A percentile compares a stretch with the other conserved stretches of the same genome.
phyloP scores from a whole-genome alignment of 2,888 invertebrate species.

The Ashinkailepas kermadecensis region DNA sequence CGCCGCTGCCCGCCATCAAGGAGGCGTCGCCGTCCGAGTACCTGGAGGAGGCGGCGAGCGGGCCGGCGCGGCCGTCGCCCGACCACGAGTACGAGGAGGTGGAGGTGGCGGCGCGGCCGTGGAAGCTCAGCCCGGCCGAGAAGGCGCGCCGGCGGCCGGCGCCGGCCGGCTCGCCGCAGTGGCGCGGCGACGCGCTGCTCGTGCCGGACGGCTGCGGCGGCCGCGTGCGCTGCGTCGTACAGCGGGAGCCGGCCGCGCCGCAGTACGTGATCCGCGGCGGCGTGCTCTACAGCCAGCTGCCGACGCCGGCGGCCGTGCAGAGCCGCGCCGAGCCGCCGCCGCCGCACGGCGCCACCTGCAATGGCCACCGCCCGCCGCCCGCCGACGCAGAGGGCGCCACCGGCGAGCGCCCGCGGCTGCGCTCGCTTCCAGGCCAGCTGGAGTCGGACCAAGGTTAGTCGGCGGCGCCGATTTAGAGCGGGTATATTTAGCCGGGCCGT shows the following conservation, averaged over 20 bases:
- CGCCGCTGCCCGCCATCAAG: constrained; percentile 13
- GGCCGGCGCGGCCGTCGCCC: background rate
- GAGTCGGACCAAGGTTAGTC: constrained; percentile 14
- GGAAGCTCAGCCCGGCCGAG: background rate
- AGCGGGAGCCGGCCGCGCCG: background rate
- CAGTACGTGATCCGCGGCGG: constrained; percentile 3
- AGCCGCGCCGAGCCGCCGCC: background rate
- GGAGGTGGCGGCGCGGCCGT: background rate
- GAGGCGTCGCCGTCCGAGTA: constrained; percentile 4
- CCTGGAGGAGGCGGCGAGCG: background rate
- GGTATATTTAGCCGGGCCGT: constrained; percentile 1
- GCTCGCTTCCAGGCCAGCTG: constrained; percentile 1
- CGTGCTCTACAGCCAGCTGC: constrained; percentile 11
- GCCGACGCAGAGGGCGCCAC: background rate
- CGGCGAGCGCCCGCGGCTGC: background rate
- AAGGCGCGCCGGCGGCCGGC: constrained; percentile 8
- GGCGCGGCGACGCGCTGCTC: background rate
- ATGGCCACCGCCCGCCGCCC: background rate
- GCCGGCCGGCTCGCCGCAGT: background rate
- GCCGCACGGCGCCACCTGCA: background rate
- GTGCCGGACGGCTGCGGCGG: constrained; percentile 6
- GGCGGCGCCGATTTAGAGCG: constrained; percentile 1
- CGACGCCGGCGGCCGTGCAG: constrained; percentile 4
- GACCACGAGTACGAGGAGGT: constrained; percentile 9
- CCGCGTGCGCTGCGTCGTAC: constrained; percentile 11